Evolutionary conservation across 2,113 vertebrate genomes (phyloP).

Genomic region (Fukomys damarensis): DNA sequence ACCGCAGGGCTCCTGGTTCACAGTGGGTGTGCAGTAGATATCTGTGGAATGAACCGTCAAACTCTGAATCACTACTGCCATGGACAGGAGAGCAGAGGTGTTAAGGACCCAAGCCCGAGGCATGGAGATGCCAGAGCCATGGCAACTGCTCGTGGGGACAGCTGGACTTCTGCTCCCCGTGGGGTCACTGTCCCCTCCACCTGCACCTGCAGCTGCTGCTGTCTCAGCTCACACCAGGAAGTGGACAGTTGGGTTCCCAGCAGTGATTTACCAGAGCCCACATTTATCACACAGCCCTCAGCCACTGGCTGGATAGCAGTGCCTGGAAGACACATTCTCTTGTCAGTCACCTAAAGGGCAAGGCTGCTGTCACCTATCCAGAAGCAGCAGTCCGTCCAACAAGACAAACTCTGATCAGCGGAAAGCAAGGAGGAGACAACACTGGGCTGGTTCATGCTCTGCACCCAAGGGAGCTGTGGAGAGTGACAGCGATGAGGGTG

Average conservation of each 20-base stretch:
- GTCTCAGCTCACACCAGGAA: not conserved
- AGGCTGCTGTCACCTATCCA: not conserved
- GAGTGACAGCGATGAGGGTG: rapidly evolving
- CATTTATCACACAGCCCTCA: not conserved
- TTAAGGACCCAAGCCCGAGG: not conserved
- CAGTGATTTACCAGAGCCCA: not conserved
- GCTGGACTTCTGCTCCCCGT: not conserved
- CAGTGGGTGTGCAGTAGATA: not conserved
- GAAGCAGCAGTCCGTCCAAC: not conserved
- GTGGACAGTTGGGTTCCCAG: not conserved
- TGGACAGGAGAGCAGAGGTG: not conserved
- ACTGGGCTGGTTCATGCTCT: not conserved
- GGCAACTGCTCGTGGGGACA: not conserved
- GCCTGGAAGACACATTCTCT: not conserved
- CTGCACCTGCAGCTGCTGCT: not conserved
- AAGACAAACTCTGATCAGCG: not conserved
- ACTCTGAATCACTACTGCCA: not conserved
- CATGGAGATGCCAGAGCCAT: not conserved
- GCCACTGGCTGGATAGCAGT: not conserved
- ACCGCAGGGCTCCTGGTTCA: not conserved
- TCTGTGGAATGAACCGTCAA: not conserved
- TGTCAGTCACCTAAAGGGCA: not conserved
- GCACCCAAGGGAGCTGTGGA: not conserved
- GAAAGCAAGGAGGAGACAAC: not conserved
- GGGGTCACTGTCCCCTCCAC: not conserved